Conservation (phyloP, 1,140 invertebrate species). For the Neotoxoptera formosana region DNA sequence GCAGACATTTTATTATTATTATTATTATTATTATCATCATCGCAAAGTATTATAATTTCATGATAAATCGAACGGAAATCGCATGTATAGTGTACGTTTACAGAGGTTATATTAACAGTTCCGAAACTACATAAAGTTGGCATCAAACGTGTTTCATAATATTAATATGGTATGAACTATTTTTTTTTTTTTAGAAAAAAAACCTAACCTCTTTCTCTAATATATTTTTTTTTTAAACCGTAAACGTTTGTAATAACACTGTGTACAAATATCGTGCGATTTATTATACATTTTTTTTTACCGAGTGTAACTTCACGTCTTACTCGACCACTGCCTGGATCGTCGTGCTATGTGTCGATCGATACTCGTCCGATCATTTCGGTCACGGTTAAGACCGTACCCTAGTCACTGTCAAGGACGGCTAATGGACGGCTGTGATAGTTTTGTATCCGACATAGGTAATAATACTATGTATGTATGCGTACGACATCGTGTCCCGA, state of each 20-base stretch:
- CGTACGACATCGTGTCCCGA: neutral
- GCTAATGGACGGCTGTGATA: neutral
- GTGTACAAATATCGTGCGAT: neutral
- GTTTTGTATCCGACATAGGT: neutral
- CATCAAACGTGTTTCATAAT: neutral
- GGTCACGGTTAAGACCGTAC: neutral
- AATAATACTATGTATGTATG: neutral
- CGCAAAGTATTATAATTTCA: no score
- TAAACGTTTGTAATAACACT: neutral
- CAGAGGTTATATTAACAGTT: neutral
- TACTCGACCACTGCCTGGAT: neutral
- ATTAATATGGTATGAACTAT: neutral
- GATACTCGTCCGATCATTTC: neutral
- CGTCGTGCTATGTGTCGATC: neutral
- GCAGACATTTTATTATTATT: neutral
- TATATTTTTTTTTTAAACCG: neutral
- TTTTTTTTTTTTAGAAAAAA: no score
- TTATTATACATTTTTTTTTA: neutral
- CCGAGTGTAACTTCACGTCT: neutral
- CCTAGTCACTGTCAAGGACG: neutral
- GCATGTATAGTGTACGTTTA: neutral
- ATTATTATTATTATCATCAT: no score
- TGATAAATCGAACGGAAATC: neutral
- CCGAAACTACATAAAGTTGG: neutral
- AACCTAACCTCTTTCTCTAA: no score